Evolutionary conservation across 2,113 vertebrate species (phyloP).

Genomic region (Toxostoma redivivum): DNA sequence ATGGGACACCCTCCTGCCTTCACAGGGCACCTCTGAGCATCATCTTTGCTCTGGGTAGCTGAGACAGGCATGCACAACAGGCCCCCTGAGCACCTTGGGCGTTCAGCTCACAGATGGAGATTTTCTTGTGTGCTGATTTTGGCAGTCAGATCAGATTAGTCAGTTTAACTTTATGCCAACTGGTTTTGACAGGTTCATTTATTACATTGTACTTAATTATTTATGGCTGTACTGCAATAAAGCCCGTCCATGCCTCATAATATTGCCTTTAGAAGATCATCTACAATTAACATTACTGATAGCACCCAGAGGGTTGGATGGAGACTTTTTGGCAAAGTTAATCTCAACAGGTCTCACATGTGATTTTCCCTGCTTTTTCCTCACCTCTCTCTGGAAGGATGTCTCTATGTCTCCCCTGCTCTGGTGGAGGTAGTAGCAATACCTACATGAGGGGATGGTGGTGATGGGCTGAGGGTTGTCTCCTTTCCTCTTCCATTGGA

Average conservation of each 20-base stretch:
- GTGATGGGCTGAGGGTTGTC: neutral
- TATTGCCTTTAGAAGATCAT: neutral
- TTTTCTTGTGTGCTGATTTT: neutral
- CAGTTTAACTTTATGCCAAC: neutral
- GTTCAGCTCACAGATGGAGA: neutral
- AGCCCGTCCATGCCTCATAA: neutral
- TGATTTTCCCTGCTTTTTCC: neutral
- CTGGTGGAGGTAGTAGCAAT: neutral
- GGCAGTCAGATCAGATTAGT: neutral
- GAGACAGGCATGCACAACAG: neutral
- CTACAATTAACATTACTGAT: neutral
- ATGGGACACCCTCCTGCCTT: neutral
- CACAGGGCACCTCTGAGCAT: neutral
- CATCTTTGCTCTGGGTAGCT: neutral
- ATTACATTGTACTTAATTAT: conserved; percentile 5
- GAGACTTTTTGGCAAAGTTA: neutral
- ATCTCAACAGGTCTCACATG: rapidly evolving
- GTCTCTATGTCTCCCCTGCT: rapidly evolving
- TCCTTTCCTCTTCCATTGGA: neutral
- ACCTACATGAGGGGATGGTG: neutral
- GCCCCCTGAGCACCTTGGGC: neutral
- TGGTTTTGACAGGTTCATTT: neutral
- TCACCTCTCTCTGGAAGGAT: neutral
- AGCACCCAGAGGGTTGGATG: neutral
- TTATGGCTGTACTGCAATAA: neutral